A percentile compares a stretch with the other conserved stretches of the same genome.
Evolutionary conservation across 2,888 invertebrate genomes (phyloP).

Genomic region (Alentia gelatinosa): DNA sequence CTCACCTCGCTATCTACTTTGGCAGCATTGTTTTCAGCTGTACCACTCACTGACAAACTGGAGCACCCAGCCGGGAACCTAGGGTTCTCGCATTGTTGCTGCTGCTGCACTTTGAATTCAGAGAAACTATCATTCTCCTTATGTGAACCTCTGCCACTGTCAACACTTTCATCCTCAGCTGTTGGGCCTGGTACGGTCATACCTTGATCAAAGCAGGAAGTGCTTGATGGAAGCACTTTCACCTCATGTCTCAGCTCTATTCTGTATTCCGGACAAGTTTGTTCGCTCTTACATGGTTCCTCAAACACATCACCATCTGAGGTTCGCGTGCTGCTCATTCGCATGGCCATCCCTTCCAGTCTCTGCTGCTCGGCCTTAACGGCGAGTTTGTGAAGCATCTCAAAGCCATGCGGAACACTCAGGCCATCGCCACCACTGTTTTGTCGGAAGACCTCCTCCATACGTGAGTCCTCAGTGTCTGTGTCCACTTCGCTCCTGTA

Average conservation of each 20-base stretch:
- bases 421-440: background rate
- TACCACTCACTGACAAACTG: background rate
- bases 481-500: slow-evolving; percentile 38
- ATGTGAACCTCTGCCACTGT: background rate
- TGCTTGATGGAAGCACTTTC: background rate
- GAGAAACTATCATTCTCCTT: background rate
- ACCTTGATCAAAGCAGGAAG: background rate
- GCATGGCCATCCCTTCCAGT: background rate
- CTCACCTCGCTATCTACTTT: background rate
- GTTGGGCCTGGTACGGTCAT: background rate
- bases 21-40: background rate
- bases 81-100: background rate
- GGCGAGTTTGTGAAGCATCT: slow-evolving; percentile 19
- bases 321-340: background rate
- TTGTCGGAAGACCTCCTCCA: slow-evolving; percentile 17
- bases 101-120: background rate
- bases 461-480: slow-evolving; percentile 28
- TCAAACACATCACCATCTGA: background rate
- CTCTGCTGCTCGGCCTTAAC: slow-evolving; percentile 28
- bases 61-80: background rate
- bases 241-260: background rate
- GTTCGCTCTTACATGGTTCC: background rate
- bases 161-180: background rate
- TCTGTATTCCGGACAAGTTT: background rate
- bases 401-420: background rate